These are phyloP conservation scores for Antheraea yamamai DNA, from an alignment of 2,888 invertebrate genomes.

Conservation along the genomic window DNA sequence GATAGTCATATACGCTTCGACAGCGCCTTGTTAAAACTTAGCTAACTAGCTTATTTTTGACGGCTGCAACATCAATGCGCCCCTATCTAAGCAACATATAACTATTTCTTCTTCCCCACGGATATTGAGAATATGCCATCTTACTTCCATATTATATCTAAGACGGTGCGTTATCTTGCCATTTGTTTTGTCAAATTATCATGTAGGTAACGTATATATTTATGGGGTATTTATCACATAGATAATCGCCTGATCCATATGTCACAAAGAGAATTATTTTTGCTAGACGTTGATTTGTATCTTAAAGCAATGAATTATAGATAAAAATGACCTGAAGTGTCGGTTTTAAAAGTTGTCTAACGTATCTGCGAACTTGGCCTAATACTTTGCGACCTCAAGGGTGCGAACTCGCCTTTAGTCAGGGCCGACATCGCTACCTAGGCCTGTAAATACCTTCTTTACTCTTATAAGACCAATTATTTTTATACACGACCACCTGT, in stretches of 20 bases:
- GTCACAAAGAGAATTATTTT: too few relatives aligned
- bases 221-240: background rate
- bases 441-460: background rate
- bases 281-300: background rate
- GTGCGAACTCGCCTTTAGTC: slow-evolving; percentile 3
- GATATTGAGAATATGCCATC: too few relatives aligned
- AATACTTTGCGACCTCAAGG: background rate
- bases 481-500: background rate
- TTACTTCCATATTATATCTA: too few relatives aligned
- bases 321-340: background rate
- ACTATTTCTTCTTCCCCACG: too few relatives aligned
- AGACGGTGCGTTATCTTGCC: too few relatives aligned
- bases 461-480: background rate
- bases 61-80: too few relatives aligned
- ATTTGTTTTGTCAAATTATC: too few relatives aligned
- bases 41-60: too few relatives aligned
- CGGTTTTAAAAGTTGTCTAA: slow-evolving; percentile 11
- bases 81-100: too few relatives aligned
- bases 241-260: background rate
- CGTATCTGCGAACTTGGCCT: slow-evolving; percentile 15
- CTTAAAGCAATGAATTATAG: background rate
- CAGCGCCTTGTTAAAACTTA: too few relatives aligned
- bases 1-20: too few relatives aligned
- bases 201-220: background rate
- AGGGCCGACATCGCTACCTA: background rate